Evolutionary conservation across 2,797 vertebrate genomes (phyloP).

Genomic region (Prunella strophiata): DNA sequence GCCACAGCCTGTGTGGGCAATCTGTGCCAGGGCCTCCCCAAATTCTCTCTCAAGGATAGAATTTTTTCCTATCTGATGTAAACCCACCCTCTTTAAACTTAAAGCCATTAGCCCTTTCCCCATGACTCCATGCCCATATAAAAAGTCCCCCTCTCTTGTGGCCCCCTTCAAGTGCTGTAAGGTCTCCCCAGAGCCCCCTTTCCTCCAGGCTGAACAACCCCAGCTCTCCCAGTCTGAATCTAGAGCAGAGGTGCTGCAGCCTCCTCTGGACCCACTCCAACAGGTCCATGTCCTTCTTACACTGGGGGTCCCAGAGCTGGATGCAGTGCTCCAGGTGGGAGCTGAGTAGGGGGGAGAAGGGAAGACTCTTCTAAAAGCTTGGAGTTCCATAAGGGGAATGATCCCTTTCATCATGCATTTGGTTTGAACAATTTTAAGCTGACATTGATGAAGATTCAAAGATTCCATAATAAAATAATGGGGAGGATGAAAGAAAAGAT

Average conservation of each 20-base stretch:
- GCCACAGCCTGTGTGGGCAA: background rate
- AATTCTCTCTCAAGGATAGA: background rate
- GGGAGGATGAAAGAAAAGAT: background rate
- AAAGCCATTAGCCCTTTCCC: background rate
- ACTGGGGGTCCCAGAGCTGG: background rate
- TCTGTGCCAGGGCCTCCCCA: background rate
- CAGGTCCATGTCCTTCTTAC: background rate
- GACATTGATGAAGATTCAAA: background rate
- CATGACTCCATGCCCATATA: background rate
- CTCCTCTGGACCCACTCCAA: background rate
- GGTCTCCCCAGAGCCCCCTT: background rate
- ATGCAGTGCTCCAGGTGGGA: background rate
- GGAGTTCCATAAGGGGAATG: background rate
- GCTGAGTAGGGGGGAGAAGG: background rate
- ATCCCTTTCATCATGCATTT: background rate
- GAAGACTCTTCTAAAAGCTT: background rate
- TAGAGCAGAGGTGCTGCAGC: background rate
- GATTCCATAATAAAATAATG: background rate
- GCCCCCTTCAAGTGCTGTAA: background rate
- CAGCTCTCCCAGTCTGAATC: background rate
- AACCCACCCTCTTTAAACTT: background rate
- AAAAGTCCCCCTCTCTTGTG: background rate
- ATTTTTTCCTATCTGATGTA: background rate
- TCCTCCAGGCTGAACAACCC: background rate
- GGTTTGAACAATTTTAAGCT: background rate